Evolutionary conservation across 2,797 vertebrate species (phyloP).

Genomic region (Hippoglossus hippoglossus): DNA sequence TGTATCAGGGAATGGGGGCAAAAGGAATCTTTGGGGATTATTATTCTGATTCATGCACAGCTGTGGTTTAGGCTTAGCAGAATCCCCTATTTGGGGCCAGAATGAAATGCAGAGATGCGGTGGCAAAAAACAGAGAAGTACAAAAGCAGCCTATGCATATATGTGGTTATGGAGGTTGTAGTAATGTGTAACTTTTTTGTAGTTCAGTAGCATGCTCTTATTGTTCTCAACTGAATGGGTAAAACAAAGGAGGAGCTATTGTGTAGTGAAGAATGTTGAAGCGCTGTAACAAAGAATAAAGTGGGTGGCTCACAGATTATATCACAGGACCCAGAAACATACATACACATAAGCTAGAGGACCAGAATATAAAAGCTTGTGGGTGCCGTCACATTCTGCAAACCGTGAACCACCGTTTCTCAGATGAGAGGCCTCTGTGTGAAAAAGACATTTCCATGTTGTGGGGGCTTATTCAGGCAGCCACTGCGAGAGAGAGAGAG

Average conservation of each 20-base stretch:
- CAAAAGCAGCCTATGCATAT: neutral
- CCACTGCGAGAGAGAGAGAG: constrained; percentile 23
- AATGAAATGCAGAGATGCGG: constrained; percentile 31
- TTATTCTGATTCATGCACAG: constrained; percentile 78
- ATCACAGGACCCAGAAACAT: constrained; percentile 58
- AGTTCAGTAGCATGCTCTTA: constrained; percentile 13
- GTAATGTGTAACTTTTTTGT: constrained; percentile 20
- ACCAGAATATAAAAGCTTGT: constrained; percentile 58
- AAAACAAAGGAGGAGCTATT: constrained; percentile 49
- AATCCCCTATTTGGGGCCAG: constrained; percentile 50
- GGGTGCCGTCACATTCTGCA: constrained; percentile 74
- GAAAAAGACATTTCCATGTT: constrained; percentile 78
- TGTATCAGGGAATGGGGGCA: constrained; percentile 70
- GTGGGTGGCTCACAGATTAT: constrained; percentile 66
- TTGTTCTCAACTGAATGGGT: constrained; percentile 35
- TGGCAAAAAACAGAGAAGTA: constrained; percentile 9
- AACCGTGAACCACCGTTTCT: constrained; percentile 61
- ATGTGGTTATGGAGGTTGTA: neutral
- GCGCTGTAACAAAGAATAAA: constrained; percentile 54
- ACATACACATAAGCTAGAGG: constrained; percentile 51
- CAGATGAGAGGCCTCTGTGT: constrained; percentile 75
- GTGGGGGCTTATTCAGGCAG: constrained; percentile 74
- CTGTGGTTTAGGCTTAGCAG: constrained; percentile 72
- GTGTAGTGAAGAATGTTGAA: constrained; percentile 37
- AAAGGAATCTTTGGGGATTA: constrained; percentile 74